Conservation (phyloP, 2,797 vertebrate species). For the Apodemus agrarius region DNA sequence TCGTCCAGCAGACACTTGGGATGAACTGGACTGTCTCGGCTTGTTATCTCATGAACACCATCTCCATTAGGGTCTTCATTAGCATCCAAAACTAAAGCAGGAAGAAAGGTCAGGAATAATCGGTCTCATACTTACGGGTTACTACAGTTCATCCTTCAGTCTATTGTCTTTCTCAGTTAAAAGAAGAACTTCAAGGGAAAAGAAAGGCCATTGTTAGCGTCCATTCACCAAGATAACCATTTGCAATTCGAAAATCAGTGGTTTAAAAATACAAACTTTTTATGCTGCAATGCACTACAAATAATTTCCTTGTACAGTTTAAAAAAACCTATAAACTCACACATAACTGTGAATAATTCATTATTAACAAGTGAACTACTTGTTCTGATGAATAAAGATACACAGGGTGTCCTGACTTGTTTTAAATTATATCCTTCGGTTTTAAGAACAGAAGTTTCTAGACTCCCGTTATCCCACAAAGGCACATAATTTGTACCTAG, state of each 20-base stretch:
- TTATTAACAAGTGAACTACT: constrained; percentile 45
- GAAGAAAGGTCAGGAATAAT: constrained; percentile 62
- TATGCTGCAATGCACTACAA: constrained; percentile 39
- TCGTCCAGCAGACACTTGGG: constrained; percentile 88
- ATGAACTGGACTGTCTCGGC: constrained; percentile 76
- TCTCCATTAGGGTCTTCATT: constrained; percentile 71
- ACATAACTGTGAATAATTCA: not conserved
- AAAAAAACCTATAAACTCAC: constrained; percentile 48
- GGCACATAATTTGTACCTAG: constrained; percentile 40
- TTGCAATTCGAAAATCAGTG: not conserved
- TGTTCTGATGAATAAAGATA: constrained; percentile 13
- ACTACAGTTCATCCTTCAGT: not conserved
- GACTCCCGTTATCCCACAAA: not conserved
- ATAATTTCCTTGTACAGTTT: constrained; percentile 1
- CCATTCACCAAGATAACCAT: not conserved
- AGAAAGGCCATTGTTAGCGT: not conserved
- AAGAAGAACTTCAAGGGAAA: constrained; percentile 30
- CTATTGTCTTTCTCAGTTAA: not conserved
- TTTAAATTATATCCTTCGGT: constrained; percentile 6
- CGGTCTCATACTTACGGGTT: not conserved
- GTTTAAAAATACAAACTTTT: constrained; percentile 5
- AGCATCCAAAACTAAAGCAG: constrained; percentile 78
- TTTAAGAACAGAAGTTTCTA: not conserved
- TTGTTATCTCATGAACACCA: constrained; percentile 79
- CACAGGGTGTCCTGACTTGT: not conserved